Conservation (phyloP, 2,113 vertebrate genomes). For the Onychostoma macrolepis region DNA sequence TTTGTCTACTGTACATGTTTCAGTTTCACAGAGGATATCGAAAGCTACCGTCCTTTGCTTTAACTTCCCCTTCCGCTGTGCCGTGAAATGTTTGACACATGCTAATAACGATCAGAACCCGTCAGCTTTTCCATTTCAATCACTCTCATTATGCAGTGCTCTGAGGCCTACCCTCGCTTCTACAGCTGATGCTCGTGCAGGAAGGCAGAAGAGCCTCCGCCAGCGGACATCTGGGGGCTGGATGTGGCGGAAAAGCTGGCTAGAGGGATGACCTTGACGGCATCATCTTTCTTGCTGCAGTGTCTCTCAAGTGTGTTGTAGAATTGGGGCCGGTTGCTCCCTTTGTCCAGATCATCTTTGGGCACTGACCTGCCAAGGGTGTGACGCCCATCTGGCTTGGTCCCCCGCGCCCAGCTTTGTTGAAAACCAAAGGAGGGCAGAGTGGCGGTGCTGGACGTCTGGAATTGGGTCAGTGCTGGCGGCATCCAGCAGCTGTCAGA, state of each 20-base stretch:
- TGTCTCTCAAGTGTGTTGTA: constrained; percentile 91
- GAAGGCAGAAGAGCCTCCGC: constrained; percentile 69
- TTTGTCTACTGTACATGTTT: constrained; percentile 68
- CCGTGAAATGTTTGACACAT: constrained; percentile 29
- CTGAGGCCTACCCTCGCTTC: constrained; percentile 43
- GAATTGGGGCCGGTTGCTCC: constrained; percentile 82
- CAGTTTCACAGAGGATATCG: constrained; percentile 39
- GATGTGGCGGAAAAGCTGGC: constrained; percentile 83
- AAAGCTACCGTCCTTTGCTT: constrained; percentile 35
- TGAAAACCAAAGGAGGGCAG: constrained; percentile 84
- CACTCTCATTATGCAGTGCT: constrained; percentile 47
- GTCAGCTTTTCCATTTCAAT: constrained; percentile 54
- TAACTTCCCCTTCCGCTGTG: constrained; percentile 17
- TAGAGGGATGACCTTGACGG: constrained; percentile 90
- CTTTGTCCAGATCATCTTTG: constrained; percentile 86
- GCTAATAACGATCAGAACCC: constrained; percentile 51
- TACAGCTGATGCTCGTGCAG: constrained; percentile 90
- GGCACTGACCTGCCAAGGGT: constrained; percentile 85
- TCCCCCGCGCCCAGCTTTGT: constrained; percentile 80
- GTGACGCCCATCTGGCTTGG: constrained; percentile 81
- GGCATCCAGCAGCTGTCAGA: constrained; percentile 99
- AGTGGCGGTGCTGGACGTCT: constrained; percentile 72
- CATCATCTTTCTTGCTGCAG: constrained; percentile 82
- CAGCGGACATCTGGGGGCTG: constrained; percentile 69
- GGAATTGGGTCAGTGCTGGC: constrained; percentile 83